Conservation (phyloP, 1,140 invertebrate genomes). For the Riptortus pedestris region DNA sequence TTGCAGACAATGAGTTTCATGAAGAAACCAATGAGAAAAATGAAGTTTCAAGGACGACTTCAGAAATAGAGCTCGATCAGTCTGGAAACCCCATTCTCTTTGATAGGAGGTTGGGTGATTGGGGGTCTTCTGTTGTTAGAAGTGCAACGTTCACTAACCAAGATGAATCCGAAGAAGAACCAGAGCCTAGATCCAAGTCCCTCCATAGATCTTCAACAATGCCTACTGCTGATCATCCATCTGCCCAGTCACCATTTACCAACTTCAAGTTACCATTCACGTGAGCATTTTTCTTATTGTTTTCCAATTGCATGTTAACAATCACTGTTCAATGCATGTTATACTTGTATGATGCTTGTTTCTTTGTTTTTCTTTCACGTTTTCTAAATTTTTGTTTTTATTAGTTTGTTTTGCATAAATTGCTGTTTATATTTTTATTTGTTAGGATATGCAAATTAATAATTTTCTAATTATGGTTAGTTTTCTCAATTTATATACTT, state of each 20-base stretch:
- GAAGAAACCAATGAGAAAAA: conserved; percentile 31
- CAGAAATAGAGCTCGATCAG: conserved; percentile 33
- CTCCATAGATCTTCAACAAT: conserved; percentile 73
- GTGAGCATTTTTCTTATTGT: conserved; percentile 44
- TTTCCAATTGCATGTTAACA: background rate
- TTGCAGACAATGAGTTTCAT: conserved; percentile 28
- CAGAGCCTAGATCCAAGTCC: conserved; percentile 34
- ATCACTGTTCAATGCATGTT: conserved; percentile 32
- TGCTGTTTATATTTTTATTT: conserved; percentile 26
- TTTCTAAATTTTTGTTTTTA: conserved; percentile 34
- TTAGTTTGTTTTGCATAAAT: conserved; percentile 30
- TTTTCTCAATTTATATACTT: too few species aligned
- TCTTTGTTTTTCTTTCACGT: conserved; percentile 28
- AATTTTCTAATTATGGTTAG: too few species aligned
- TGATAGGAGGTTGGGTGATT: conserved; percentile 31
- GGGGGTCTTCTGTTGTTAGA: conserved; percentile 33
- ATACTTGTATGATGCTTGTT: conserved; percentile 18
- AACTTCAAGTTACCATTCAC: conserved; percentile 73
- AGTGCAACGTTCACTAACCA: conserved; percentile 31
- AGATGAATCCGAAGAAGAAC: conserved; percentile 26
- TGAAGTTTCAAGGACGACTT: conserved; percentile 26
- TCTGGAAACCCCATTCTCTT: conserved; percentile 32
- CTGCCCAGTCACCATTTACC: conserved; percentile 43
- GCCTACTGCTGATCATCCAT: conserved; percentile 45
- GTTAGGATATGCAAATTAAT: background rate